phyloP scores from a whole-genome alignment of 2,888 invertebrate genomes.

The Cyclophora albipunctata region DNA sequence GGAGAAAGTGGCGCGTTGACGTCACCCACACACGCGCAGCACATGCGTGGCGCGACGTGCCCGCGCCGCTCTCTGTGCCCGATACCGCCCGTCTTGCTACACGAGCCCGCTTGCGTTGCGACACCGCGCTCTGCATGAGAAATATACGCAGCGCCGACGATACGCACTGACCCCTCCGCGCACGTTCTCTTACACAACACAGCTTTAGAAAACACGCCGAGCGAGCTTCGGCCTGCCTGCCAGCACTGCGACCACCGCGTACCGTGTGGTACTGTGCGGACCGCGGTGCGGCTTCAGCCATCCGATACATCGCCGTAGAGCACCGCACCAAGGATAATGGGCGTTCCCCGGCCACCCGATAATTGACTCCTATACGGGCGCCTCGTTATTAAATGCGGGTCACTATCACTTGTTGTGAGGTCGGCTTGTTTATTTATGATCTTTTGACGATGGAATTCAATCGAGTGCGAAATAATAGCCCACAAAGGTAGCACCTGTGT shows the following conservation, averaged over 20 bases:
- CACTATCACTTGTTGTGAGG: slow-evolving; percentile 29
- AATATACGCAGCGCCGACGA: slow-evolving; percentile 48
- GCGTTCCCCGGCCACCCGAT: slow-evolving; percentile 37
- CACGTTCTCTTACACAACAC: slow-evolving; percentile 70
- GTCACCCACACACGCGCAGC: slow-evolving; percentile 68
- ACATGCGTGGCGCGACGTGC: slow-evolving; percentile 28
- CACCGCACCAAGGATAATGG: slow-evolving; percentile 32
- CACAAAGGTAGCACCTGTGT: slow-evolving; percentile 47
- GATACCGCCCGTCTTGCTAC: slow-evolving; percentile 54
- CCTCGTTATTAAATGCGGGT: slow-evolving; percentile 51
- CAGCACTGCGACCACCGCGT: background rate
- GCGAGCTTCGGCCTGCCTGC: slow-evolving; percentile 15
- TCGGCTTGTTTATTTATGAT: slow-evolving; percentile 18
- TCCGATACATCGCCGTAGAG: slow-evolving; percentile 15
- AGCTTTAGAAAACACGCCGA: slow-evolving; percentile 29
- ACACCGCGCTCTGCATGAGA: slow-evolving; percentile 57
- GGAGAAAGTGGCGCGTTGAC: slow-evolving; percentile 74
- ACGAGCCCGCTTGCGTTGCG: slow-evolving; percentile 39
- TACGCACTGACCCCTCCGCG: slow-evolving; percentile 62
- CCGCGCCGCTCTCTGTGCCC: slow-evolving; percentile 50
- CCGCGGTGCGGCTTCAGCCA: slow-evolving; percentile 2
- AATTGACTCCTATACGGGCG: slow-evolving; percentile 57
- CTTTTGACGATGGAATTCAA: slow-evolving; percentile 21
- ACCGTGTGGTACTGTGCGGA: too few species aligned
- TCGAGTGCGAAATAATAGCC: slow-evolving; percentile 28